Percentiles rank a stretch among this genome's conserved stretches.
These are phyloP conservation scores for Neotoxoptera formosana DNA, from an alignment of 1,140 invertebrate genomes.

Conservation along the genomic window DNA sequence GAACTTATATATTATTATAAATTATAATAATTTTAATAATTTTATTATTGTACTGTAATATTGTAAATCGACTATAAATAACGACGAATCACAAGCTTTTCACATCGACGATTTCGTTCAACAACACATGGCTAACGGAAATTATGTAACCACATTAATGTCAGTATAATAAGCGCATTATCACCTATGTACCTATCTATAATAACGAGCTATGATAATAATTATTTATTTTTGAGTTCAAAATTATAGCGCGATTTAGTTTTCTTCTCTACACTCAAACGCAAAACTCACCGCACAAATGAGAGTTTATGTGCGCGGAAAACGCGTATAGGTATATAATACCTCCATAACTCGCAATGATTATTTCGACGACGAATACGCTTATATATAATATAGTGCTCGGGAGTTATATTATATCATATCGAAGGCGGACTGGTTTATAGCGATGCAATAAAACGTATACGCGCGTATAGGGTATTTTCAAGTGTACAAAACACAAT, in stretches of 20 bases:
- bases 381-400: neutral
- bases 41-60: no score
- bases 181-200: no score
- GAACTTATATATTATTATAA: no score
- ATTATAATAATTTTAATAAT: no score
- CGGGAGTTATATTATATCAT: neutral
- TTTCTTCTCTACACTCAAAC: neutral
- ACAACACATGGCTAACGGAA: no score
- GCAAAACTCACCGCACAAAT: neutral
- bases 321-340: neutral
- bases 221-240: neutral
- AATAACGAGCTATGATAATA: neutral
- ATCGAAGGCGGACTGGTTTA: constrained; percentile 44
- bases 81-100: no score
- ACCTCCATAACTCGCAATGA: neutral
- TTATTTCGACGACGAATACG: neutral
- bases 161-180: neutral
- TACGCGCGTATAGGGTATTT: neutral
- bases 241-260: neutral
- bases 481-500: constrained; percentile 20
- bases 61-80: no score
- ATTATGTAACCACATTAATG: no score
- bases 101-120: no score
- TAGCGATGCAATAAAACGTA: constrained; percentile 35
- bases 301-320: neutral